Base-by-base conservation (phyloP, 2,888 invertebrate species). In the Caenorhabditis afra region DNA sequence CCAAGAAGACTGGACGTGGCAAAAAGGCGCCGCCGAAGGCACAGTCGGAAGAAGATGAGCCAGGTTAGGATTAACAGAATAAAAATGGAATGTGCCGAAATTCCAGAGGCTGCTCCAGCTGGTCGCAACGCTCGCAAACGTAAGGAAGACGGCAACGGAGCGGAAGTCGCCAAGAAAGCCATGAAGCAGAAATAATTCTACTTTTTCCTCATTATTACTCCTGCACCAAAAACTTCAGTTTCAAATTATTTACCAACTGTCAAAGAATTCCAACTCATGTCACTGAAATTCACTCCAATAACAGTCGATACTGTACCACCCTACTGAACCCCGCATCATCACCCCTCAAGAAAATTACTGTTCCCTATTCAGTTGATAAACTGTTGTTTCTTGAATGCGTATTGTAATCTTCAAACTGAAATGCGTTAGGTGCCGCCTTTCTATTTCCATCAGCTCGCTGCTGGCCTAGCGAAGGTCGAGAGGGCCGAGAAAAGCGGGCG, bases 111-210 rank as follows among this genome's bases (percentile, higher is more conserved):
- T 18, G 18, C 18, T 18, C 39, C 67, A 10, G 11, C 49, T 18
- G 49, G 1, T 39, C 57, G 47, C 22, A 47, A 47, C 3, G 66
- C 55, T 16, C 37, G 67, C 39, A 67, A 67, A 23, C 57, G 67
- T 16, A 67, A 67, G 58, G 67, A 58, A 8, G 49, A 5, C 16
- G 57, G 0, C 37, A 10, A 16, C 41, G 4, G 55, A 58, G 14
- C 47, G 7, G 49, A 45, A 23, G 16, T 50, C 8, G 58, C 29
- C 18, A 58, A 57, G n/a, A 67, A 67, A 22, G 7, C 53, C 0
- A n/a, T 18, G 23, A 58, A 39, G 37, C 44, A 67, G 14, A 67
- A 58, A 18, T 49, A 49, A 47, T 14, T 41, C 29, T n/a, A n/a
- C 35, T 4, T 29, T 29, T n/a, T 29, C 35, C 35, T 16, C 35